A percentile compares a stretch with the other conserved stretches of the same genome.
phyloP scores from a whole-genome alignment of 2,113 vertebrate species.

The Plotosus lineatus region DNA sequence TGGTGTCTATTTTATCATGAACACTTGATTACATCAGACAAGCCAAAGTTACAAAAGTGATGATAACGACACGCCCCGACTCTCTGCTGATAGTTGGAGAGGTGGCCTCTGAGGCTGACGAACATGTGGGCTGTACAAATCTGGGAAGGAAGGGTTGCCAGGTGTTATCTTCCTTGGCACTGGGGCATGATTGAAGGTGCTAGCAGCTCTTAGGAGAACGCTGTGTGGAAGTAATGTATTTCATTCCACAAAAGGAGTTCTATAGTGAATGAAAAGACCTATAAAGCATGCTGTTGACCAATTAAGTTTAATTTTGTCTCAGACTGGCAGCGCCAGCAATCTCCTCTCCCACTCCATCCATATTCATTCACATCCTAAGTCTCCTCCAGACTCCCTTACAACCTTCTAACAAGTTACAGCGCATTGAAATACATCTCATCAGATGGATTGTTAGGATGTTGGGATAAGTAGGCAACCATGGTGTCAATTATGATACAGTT shows the following conservation, averaged over 20 bases:
- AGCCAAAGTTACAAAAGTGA: constrained; percentile 24
- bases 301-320: constrained; percentile 49
- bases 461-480: too few species aligned
- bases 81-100: constrained; percentile 54
- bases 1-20: constrained; percentile 28
- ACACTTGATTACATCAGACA: constrained; percentile 11
- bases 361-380: constrained; percentile 23
- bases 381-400: not conserved
- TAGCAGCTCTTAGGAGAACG: constrained; percentile 65
- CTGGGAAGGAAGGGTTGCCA: constrained; percentile 35
- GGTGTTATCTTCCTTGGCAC: constrained; percentile 64
- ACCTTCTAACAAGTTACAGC: too few species aligned
- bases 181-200: constrained; percentile 54
- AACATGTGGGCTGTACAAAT: constrained; percentile 52
- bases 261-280: constrained; percentile 57
- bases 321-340: constrained; percentile 40
- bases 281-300: constrained; percentile 63
- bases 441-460: too few species aligned
- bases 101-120: constrained; percentile 55
- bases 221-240: constrained; percentile 51
- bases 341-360: not conserved
- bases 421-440: too few species aligned
- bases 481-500: too few species aligned
- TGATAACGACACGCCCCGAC: constrained; percentile 31
- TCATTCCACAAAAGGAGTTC: constrained; percentile 62